phyloP scores from a whole-genome alignment of 2,888 invertebrate genomes.

The Cabera pusaria region DNA sequence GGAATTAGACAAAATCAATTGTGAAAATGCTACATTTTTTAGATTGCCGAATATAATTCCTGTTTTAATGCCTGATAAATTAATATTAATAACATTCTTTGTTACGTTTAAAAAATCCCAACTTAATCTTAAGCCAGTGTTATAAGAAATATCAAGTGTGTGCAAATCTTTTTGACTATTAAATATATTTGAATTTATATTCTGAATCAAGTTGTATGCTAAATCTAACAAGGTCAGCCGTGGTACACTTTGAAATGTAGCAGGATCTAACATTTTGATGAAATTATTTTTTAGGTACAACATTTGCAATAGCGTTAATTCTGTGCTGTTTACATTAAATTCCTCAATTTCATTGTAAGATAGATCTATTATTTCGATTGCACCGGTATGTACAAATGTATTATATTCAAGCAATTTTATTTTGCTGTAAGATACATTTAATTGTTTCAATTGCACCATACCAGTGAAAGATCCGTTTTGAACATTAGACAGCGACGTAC shows the following conservation, averaged over 20 bases:
- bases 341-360: constrained; percentile 50
- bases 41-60: constrained; percentile 38
- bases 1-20: constrained; percentile 45
- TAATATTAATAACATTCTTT: constrained; percentile 39
- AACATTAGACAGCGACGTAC: constrained; percentile 43
- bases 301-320: constrained; percentile 40
- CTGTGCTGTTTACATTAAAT: constrained; percentile 53
- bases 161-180: constrained; percentile 38
- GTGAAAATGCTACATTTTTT: constrained; percentile 30
- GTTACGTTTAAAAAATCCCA: constrained; percentile 32
- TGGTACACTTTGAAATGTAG: constrained; percentile 38
- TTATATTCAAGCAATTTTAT: constrained; percentile 52
- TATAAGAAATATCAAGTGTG: constrained; percentile 56
- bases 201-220: constrained; percentile 45
- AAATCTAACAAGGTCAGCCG: constrained; percentile 41
- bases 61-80: constrained; percentile 45
- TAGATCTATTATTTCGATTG: constrained; percentile 54
- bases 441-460: constrained; percentile 48
- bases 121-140: constrained; percentile 43
- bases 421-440: constrained; percentile 56
- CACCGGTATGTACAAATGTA: constrained; percentile 47
- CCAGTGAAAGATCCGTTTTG: constrained; percentile 56
- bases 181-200: constrained; percentile 41
- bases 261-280: constrained; percentile 39
- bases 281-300: constrained; percentile 55